Evolutionary conservation across 2,888 invertebrate genomes (phyloP).

Genomic region (Autographa gamma): DNA sequence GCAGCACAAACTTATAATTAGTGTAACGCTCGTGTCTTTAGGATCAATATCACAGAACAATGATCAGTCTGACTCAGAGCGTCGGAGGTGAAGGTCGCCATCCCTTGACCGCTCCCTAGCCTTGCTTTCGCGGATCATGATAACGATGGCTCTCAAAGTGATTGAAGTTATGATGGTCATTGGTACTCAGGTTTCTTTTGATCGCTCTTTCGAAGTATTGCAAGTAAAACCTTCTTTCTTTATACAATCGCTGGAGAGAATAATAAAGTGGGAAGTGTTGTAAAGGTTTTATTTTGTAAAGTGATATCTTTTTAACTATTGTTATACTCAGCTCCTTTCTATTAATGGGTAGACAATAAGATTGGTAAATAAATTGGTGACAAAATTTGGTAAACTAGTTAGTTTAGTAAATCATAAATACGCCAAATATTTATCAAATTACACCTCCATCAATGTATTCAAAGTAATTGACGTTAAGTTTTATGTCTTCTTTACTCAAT

Average conservation of each 20-base stretch:
- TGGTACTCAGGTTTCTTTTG: constrained; percentile 45
- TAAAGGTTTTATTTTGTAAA: too few species aligned
- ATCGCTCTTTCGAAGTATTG: constrained; percentile 32
- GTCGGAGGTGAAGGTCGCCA: constrained; percentile 81
- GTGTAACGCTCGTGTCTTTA: constrained; percentile 74
- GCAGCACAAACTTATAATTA: constrained; percentile 78
- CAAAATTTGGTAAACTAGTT: too few species aligned
- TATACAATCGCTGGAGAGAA: constrained; percentile 22
- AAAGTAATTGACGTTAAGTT: too few species aligned
- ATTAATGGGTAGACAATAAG: background rate
- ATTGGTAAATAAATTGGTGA: background rate
- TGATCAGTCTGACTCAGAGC: constrained; percentile 78
- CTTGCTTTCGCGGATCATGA: constrained; percentile 86
- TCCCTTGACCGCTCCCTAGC: constrained; percentile 85
- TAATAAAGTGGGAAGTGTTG: background rate
- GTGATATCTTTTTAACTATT: too few species aligned
- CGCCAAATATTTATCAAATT: too few species aligned
- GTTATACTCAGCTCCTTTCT: background rate
- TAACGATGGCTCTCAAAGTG: constrained; percentile 72
- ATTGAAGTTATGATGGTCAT: constrained; percentile 66
- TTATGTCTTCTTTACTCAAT: background rate
- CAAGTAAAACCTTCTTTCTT: constrained; percentile 37
- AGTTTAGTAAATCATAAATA: too few species aligned
- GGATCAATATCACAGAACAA: constrained; percentile 79
- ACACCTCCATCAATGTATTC: too few species aligned